Evolutionary conservation across 2,113 vertebrate species (phyloP).

Genomic region (Oncorhynchus kisutch): DNA sequence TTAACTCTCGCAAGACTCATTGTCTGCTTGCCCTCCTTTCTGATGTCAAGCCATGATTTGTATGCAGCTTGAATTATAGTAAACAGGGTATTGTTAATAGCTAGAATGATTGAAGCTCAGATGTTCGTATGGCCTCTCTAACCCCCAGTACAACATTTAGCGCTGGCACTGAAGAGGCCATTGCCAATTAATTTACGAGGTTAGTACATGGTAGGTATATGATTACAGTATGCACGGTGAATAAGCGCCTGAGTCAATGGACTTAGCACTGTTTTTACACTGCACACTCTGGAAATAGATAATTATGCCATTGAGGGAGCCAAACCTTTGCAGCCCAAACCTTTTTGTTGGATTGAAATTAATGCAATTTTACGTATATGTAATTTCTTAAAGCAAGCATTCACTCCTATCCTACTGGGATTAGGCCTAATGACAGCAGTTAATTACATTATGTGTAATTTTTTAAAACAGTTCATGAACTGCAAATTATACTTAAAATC

Average conservation of each 20-base stretch:
- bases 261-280: constrained; percentile 56
- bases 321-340: constrained; percentile 59
- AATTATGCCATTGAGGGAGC: constrained; percentile 62
- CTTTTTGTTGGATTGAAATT: constrained; percentile 57
- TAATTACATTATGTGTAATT: constrained; percentile 86
- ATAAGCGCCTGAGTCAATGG: constrained; percentile 52
- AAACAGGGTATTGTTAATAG: background rate
- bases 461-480: constrained; percentile 85
- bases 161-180: constrained; percentile 24
- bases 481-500: constrained; percentile 83
- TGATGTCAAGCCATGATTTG: background rate
- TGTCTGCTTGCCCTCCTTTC: background rate
- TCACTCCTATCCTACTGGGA: constrained; percentile 75
- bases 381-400: constrained; percentile 72
- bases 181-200: constrained; percentile 16
- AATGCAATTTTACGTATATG: constrained; percentile 65
- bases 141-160: constrained; percentile 15
- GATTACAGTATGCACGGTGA: constrained; percentile 48
- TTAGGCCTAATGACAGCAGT: constrained; percentile 81
- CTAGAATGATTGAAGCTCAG: constrained; percentile 22
- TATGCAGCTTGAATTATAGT: background rate
- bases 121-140: background rate
- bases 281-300: constrained; percentile 54
- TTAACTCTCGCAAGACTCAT: background rate
- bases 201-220: constrained; percentile 32